A percentile compares a stretch with the other conserved stretches of the same genome.
Evolutionary conservation across 2,113 vertebrate species (phyloP).

Genomic region (Phodopus roborovskii): DNA sequence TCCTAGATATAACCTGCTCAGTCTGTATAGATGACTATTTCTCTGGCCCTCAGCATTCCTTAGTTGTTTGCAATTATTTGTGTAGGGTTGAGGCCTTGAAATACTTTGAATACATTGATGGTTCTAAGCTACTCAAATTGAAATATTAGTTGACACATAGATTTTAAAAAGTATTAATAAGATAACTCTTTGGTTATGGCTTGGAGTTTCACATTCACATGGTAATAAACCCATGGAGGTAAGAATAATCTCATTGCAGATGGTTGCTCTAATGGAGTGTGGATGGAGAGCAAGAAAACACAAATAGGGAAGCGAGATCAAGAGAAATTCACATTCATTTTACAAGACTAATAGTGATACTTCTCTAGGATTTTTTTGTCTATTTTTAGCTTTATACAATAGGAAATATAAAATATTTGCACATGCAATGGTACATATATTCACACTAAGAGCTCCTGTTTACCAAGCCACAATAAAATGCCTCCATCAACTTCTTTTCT

Average conservation of each 20-base stretch:
- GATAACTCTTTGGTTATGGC: slow-evolving; percentile 25
- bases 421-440: background rate
- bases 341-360: background rate
- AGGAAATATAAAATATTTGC: background rate
- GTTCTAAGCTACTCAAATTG: slow-evolving; percentile 1
- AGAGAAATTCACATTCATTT: slow-evolving; percentile 1
- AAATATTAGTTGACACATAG: slow-evolving; percentile 35
- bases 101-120: background rate
- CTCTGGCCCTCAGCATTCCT: background rate
- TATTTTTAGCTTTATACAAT: background rate
- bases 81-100: background rate
- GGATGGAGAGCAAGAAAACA: background rate
- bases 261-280: slow-evolving; percentile 28
- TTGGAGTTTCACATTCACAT: slow-evolving; percentile 31
- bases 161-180: background rate
- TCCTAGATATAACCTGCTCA: background rate
- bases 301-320: background rate
- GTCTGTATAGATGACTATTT: background rate
- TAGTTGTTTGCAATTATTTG: background rate
- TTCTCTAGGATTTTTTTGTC: background rate
- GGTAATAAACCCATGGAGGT: background rate
- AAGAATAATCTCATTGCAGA: background rate
- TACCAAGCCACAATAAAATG: background rate
- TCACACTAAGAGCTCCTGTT: background rate
- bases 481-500: background rate